Evolutionary conservation across 2,797 vertebrate species (phyloP).

Genomic region (Pristis pectinata): DNA sequence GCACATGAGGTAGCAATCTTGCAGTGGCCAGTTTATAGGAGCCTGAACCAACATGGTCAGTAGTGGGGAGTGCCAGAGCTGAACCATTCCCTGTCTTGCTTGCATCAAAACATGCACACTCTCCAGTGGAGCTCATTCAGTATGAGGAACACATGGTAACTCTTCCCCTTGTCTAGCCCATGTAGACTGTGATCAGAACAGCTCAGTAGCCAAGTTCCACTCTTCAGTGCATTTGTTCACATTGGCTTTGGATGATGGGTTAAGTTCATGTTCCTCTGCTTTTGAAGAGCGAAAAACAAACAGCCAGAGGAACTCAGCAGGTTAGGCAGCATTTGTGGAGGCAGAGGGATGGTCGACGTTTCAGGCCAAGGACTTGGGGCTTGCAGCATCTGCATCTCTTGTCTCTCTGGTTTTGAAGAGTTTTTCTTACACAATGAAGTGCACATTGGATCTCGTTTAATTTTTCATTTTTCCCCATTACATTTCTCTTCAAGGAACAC

Average conservation of each 20-base stretch:
- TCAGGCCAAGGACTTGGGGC: too few species aligned
- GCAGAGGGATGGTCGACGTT: too few species aligned
- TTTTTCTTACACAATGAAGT: not conserved
- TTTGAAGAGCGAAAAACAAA: not conserved
- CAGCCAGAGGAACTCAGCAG: too few species aligned
- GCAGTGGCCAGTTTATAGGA: not conserved
- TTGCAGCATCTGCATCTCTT: too few species aligned
- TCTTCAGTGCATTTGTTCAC: not conserved
- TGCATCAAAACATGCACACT: not conserved
- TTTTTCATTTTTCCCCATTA: not conserved
- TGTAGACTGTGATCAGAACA: not conserved
- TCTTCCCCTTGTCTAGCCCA: not conserved
- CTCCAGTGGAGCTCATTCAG: not conserved
- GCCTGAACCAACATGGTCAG: not conserved
- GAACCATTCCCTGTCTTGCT: not conserved
- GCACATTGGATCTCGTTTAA: not conserved
- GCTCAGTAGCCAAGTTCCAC: not conserved
- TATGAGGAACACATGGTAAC: not conserved
- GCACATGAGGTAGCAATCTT: not conserved
- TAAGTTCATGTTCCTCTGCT: not conserved
- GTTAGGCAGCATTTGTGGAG: too few species aligned
- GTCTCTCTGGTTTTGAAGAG: not conserved
- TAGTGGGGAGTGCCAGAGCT: too few species aligned
- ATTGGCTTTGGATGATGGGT: not conserved
- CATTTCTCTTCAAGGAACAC: not conserved